Base-by-base conservation (phyloP, 2,797 vertebrate species). In the Naso thynnoides region DNA sequence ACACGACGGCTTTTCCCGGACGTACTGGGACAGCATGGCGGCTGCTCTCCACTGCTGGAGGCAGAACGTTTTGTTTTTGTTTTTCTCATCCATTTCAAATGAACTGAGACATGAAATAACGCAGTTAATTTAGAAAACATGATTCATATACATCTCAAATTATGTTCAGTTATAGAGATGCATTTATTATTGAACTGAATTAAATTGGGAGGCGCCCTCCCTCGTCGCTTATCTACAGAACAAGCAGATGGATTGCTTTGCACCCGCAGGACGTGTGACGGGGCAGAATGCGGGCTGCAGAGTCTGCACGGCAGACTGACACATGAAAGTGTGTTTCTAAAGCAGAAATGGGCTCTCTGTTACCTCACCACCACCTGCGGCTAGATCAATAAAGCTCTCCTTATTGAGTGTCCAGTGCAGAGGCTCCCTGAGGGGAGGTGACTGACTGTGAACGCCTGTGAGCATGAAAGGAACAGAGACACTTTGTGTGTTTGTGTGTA, bases 331-430 rank as follows among this genome's bases (percentile, higher is more conserved):
- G 79, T 73, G 63, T 85, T 81, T 66, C 85, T 85, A 58, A 76
- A 70, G 83, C 54, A 45, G 79, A 83, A 72, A 85, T 56, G 38
- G 64, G 58, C 41, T 74, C 69, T 83, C 39, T 55, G 84, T 74
- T 84, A 78, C 54, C 80, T 71, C 24, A 8, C 67, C 24, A 8
- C 67, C 73, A 60, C 76, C 81, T 78, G 81, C 73, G 79, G 69
- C 44, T 41, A 59, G 57, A 85, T 89, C 87, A 75, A 87, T 86
- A 72, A 29, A 79, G 72, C 78, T 61, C 76, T 79, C 41, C 64
- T 74, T 70, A 79, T 57, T 61, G 67, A 83, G 76, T 73, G 79
- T 66, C 73, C 76, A 60, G 38, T 62, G 60, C 79, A 73, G 74
- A 9, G 48, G 42, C 58, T 60, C 79, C 71, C 77, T 48, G 39